Percentiles rank a stretch among this genome's conserved stretches.
phyloP scores from a whole-genome alignment of 1,140 invertebrate genomes.

The Epicauta chinensis region DNA sequence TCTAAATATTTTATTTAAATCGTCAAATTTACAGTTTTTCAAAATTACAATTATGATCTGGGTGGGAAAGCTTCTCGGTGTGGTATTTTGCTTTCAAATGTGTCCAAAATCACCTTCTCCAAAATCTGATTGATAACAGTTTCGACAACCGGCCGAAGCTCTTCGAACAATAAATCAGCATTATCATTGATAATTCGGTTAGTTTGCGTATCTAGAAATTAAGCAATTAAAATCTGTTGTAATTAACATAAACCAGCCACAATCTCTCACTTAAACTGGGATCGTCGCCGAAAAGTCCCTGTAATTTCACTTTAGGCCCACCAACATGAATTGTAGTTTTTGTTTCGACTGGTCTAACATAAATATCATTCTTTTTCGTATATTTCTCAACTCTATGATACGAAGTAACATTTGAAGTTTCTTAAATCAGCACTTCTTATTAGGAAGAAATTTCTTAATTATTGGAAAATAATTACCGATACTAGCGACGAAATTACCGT shows the following conservation, averaged over 20 bases:
- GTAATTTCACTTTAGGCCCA: conserved; percentile 24
- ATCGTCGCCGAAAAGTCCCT: conserved; percentile 27
- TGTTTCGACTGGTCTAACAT: conserved; percentile 17
- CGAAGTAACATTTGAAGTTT: conserved; percentile 5
- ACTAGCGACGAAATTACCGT: conserved; percentile 25
- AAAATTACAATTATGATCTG: too few relatives aligned
- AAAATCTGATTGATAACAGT: conserved; percentile 24
- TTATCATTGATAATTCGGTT: conserved; percentile 33
- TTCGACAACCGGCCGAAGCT: conserved; percentile 31
- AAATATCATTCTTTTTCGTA: conserved; percentile 2
- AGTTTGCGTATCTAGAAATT: conserved; percentile 26
- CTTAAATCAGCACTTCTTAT: background rate
- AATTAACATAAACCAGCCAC: conserved; percentile 5
- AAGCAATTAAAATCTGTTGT: background rate
- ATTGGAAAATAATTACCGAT: conserved; percentile 18
- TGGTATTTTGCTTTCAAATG: too few relatives aligned
- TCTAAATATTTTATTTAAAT: too few relatives aligned
- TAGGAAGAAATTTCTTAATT: background rate
- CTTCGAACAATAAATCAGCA: conserved; percentile 27
- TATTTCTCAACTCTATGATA: conserved; percentile 4
- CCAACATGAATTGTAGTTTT: conserved; percentile 24
- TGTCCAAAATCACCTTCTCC: conserved; percentile 21
- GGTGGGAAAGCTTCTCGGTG: too few relatives aligned
- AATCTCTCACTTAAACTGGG: conserved; percentile 24
- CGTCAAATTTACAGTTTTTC: too few relatives aligned